Evolutionary conservation across 1,140 invertebrate genomes (phyloP), one percentile per base, ranked within the genome.

Genomic region (Chelonus insularis): DNA sequence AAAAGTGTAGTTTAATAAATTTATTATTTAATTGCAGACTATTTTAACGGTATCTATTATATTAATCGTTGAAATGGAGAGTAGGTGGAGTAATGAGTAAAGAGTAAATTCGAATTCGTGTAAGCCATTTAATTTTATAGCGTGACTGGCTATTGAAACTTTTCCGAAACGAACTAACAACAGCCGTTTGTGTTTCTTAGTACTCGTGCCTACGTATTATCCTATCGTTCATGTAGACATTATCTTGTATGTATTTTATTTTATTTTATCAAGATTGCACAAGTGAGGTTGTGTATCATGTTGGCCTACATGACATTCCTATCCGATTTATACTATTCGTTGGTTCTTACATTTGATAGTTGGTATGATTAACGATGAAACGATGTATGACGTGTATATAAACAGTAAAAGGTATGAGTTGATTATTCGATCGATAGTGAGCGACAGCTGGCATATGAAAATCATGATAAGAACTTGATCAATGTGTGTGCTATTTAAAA

Each of bases 401-500:
- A 12, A 9, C 37, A 8, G 37, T 14, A 14, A 12, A 39, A 39
- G 14, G 37, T 54, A 34, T 25, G 32, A n/a, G 16, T 11, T 39
- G 37, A 39, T 39, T 14, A 11, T 7, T 14, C 18, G 57, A 59
- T 59, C 29, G 37, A n/a, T 59, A 59, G 34, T 21, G 43, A 20
- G 39, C 25, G 29, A n/a, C 57, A 59, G 57, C 57, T 59, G 47
- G 45, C 34, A 50, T 37, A 45, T 21, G 29, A 59, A 50, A 47
- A 36, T 34, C 23, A 43, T 51, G 20, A 51, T 50, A 48, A 59
- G 21, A 36, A 23, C 29, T 12, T 57, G 21, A 50, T 37, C 32
- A 25, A 59, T 59, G 57, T 21, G 16, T 59, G 47, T 50, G 34
- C 34, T 59, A 59, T 45, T 29, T 36, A 59, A 45, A 59, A 59